Evolutionary conservation across 37 sponge, comb jelly and placozoan genomes (phyloP).

Genomic region (Diacarnus erythraeanus): DNA sequence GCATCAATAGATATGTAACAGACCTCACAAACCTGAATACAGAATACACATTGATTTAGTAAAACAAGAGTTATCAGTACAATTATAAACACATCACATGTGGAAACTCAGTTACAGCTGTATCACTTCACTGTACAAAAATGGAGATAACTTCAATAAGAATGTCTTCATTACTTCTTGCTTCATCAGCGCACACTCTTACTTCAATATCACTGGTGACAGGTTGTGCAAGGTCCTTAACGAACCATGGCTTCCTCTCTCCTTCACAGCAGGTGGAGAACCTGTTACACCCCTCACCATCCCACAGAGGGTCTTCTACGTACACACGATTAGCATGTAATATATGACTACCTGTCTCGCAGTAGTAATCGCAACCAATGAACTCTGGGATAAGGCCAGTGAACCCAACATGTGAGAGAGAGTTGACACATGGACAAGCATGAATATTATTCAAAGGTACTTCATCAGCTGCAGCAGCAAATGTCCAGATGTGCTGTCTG

Average conservation of each 20-base stretch:
- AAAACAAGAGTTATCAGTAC: too few relatives aligned
- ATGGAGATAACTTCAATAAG: slow-evolving; percentile 27
- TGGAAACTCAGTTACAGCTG: too few relatives aligned
- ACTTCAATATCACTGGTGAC: slow-evolving; percentile 30
- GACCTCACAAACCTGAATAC: too few relatives aligned
- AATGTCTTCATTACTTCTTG: slow-evolving; percentile 18
- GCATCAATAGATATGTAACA: too few relatives aligned
- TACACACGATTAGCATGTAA: neutral
- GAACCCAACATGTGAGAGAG: slow-evolving; percentile 6
- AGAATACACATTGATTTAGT: too few relatives aligned
- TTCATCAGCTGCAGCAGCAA: slow-evolving; percentile 12
- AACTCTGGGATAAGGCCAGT: slow-evolving; percentile 24
- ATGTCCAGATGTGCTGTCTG: slow-evolving; percentile 18
- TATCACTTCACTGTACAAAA: slow-evolving; percentile 25
- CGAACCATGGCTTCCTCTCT: slow-evolving; percentile 31
- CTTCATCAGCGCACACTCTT: slow-evolving; percentile 23
- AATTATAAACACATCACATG: too few relatives aligned
- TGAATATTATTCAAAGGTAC: neutral
- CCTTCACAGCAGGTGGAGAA: slow-evolving; percentile 43
- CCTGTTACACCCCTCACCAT: slow-evolving; percentile 39
- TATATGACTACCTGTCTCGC: slow-evolving; percentile 33
- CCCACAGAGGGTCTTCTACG: slow-evolving; percentile 46
- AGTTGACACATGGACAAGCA: slow-evolving; percentile 30
- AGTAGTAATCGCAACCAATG: slow-evolving; percentile 43
- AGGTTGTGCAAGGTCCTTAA: slow-evolving; percentile 4